Conservation (phyloP, 2,113 vertebrate species). For the Actinemys pallida region DNA sequence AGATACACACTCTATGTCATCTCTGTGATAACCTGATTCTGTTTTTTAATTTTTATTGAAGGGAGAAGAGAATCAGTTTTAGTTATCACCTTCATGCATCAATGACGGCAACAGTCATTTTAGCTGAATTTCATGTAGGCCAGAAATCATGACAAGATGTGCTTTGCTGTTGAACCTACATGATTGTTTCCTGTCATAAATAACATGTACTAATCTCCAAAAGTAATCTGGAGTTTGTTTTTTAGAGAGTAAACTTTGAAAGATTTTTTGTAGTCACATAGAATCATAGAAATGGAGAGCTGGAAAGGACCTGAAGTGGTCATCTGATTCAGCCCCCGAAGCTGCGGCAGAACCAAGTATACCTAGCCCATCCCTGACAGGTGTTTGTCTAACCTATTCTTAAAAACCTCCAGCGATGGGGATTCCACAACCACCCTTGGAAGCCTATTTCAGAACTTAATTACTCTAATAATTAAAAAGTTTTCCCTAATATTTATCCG, state of each 20-base stretch:
- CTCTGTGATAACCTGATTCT: not conserved
- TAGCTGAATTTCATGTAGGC: not conserved
- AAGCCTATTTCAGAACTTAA: not conserved
- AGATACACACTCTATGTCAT: not conserved
- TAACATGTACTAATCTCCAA: not conserved
- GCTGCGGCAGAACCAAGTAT: not conserved
- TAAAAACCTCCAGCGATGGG: not conserved
- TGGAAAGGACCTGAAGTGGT: not conserved
- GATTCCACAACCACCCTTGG: not conserved
- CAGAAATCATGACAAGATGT: not conserved
- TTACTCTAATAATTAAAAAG: not conserved
- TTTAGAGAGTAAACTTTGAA: not conserved
- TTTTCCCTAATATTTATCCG: not conserved
- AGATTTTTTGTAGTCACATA: rapidly evolving
- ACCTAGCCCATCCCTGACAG: not conserved
- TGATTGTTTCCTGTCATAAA: not conserved
- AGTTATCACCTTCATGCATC: rapidly evolving
- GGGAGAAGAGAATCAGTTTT: not conserved
- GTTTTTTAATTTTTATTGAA: not conserved
- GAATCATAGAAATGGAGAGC: not conserved
- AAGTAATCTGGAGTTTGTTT: not conserved
- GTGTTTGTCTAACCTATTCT: not conserved
- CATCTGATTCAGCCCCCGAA: not conserved
- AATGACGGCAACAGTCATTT: not conserved
- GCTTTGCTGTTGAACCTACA: not conserved